phyloP scores from a whole-genome alignment of 1,140 invertebrate genomes.

The Micrasema minimum region DNA sequence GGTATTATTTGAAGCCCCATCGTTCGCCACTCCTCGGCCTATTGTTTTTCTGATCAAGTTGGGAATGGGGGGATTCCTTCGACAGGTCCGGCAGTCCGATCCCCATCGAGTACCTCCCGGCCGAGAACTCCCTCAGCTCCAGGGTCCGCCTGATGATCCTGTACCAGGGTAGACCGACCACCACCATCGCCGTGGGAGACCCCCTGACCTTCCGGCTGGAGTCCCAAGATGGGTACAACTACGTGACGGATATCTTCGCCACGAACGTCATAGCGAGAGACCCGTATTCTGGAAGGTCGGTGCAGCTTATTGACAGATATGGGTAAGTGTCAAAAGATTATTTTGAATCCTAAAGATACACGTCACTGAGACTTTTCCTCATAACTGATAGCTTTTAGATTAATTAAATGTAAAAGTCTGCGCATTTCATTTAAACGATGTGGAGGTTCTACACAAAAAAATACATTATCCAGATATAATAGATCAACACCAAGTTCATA shows the following conservation, averaged over 20 bases:
- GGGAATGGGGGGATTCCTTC: conserved; percentile 59
- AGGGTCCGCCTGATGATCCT: conserved; percentile 86
- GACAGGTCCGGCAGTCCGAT: conserved; percentile 88
- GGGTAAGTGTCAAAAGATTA: conserved; percentile 70
- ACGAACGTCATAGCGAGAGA: conserved; percentile 94
- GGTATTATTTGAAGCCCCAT: conserved; percentile 44
- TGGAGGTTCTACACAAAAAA: too few species aligned
- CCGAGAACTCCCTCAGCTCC: conserved; percentile 89
- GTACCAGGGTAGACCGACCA: conserved; percentile 90
- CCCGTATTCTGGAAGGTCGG: conserved; percentile 89
- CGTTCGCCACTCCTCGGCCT: conserved; percentile 14
- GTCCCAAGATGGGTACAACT: conserved; percentile 90
- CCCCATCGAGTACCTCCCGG: conserved; percentile 89
- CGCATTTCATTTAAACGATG: conserved; percentile 1
- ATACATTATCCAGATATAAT: too few species aligned
- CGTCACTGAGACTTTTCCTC: not conserved
- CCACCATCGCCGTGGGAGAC: conserved; percentile 94
- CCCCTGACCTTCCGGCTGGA: conserved; percentile 89
- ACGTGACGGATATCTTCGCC: conserved; percentile 89
- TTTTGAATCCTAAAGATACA: not conserved
- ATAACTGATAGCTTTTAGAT: not conserved
- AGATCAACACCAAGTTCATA: too few species aligned
- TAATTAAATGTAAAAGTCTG: not conserved
- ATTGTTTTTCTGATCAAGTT: conserved; percentile 63
- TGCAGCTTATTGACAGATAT: conserved; percentile 89